Conservation (phyloP, 2,113 vertebrate genomes). For the Melanerpes formicivorus region DNA sequence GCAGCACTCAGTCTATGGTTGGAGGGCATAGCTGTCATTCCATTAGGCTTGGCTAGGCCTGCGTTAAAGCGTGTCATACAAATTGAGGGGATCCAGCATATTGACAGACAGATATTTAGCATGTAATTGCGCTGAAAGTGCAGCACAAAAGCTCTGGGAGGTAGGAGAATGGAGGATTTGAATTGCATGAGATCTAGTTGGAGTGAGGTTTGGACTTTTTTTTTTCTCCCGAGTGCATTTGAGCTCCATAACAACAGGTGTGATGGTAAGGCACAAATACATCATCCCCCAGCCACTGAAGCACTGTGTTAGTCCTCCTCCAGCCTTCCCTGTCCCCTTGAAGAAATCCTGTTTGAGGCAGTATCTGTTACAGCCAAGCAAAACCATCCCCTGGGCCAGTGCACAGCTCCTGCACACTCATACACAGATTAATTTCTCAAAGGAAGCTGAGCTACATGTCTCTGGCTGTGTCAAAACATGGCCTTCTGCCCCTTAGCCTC, state of each 20-base stretch:
- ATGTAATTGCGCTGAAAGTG: constrained; percentile 71
- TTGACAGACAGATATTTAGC: constrained; percentile 75
- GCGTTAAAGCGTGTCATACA: constrained; percentile 77
- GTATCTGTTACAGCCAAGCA: not conserved
- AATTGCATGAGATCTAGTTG: constrained; percentile 14
- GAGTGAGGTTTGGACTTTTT: constrained; percentile 34
- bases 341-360: not conserved
- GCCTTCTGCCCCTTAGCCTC: not conserved
- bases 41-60: constrained; percentile 71
- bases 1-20: constrained; percentile 63
- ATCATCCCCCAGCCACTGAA: not conserved
- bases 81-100: constrained; percentile 79
- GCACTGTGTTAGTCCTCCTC: not conserved
- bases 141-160: constrained; percentile 64
- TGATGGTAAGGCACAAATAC: constrained; percentile 41
- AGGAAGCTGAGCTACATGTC: not conserved
- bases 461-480: not conserved
- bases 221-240: not conserved
- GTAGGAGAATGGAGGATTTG: constrained; percentile 47
- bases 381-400: not conserved
- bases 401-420: not conserved
- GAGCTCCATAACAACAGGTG: constrained; percentile 71
- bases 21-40: constrained; percentile 80
- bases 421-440: not conserved
- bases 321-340: not conserved